These are phyloP conservation scores for Phocoena phocoena DNA, from an alignment of 2,113 vertebrate genomes.

Conservation along the genomic window DNA sequence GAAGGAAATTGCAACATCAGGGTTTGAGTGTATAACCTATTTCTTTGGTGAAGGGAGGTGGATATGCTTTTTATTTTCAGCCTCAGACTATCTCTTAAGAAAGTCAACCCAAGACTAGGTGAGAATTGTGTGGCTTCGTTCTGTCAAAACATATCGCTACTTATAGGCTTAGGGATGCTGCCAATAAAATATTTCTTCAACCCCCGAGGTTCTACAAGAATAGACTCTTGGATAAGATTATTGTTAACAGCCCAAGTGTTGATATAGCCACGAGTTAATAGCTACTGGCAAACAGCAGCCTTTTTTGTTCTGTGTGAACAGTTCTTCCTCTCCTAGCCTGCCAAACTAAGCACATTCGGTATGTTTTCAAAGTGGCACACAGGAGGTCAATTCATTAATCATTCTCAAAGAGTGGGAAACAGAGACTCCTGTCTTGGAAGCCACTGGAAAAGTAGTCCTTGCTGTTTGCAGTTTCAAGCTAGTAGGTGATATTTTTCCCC, in stretches of 20 bases:
- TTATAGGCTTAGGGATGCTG: conserved; percentile 64
- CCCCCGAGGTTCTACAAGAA: conserved; percentile 68
- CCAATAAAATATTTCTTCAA: conserved; percentile 74
- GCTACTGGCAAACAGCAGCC: conserved; percentile 70
- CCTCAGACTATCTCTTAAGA: conserved; percentile 42
- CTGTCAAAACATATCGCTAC: conserved; percentile 70
- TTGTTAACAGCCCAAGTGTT: conserved; percentile 74
- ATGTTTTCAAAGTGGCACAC: conserved; percentile 67
- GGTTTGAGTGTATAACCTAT: neutral
- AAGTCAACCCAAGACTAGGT: conserved; percentile 58
- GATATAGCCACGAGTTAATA: conserved; percentile 74
- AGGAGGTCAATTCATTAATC: conserved; percentile 74
- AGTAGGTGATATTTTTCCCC: neutral
- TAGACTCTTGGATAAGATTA: conserved; percentile 77
- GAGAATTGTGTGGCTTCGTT: conserved; percentile 66
- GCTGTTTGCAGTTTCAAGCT: conserved; percentile 35
- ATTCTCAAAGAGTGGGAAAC: conserved; percentile 58
- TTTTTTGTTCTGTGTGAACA: conserved; percentile 67
- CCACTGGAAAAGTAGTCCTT: conserved; percentile 49
- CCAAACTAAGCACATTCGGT: conserved; percentile 72
- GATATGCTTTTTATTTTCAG: conserved; percentile 20
- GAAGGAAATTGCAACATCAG: neutral
- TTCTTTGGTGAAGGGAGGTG: neutral
- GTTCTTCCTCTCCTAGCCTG: conserved; percentile 55
- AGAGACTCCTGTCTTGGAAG: conserved; percentile 57